A percentile compares a stretch with the other conserved stretches of the same genome.
Evolutionary conservation across 2,113 vertebrate species (phyloP).

Genomic region (Cyanoliseus patagonus): DNA sequence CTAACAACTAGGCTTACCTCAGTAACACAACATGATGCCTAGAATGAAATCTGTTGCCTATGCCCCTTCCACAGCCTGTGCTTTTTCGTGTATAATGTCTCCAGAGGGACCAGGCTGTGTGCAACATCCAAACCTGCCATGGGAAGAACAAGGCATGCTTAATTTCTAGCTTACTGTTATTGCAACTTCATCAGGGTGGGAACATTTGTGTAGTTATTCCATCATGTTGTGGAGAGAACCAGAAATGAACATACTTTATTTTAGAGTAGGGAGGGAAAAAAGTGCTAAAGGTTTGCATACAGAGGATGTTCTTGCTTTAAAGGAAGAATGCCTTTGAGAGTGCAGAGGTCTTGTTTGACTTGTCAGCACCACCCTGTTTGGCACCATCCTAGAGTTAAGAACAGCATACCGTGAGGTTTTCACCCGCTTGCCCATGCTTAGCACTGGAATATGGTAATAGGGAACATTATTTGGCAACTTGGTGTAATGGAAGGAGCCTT

Average conservation of each 20-base stretch:
- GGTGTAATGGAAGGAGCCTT: not conserved
- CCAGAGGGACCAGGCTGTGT: not conserved
- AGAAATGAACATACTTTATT: not conserved
- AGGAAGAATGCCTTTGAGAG: no score
- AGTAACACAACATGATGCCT: not conserved
- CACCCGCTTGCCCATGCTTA: not conserved
- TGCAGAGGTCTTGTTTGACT: not conserved
- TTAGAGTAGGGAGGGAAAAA: accelerated
- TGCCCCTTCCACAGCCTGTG: not conserved
- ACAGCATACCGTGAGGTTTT: not conserved
- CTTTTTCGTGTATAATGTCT: not conserved
- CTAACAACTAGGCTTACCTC: not conserved
- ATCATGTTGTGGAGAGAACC: not conserved
- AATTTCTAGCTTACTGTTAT: not conserved
- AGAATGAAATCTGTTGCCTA: not conserved
- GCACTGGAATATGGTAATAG: not conserved
- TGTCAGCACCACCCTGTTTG: not conserved
- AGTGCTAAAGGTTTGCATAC: not conserved
- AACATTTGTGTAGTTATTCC: not conserved
- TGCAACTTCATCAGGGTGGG: not conserved
- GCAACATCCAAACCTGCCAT: not conserved
- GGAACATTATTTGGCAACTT: not conserved
- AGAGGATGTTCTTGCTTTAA: not conserved
- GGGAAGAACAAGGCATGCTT: not conserved
- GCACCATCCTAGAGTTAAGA: accelerated